Evolutionary conservation across 2,888 invertebrate species (phyloP).

Genomic region (Parasteatoda lunata): DNA sequence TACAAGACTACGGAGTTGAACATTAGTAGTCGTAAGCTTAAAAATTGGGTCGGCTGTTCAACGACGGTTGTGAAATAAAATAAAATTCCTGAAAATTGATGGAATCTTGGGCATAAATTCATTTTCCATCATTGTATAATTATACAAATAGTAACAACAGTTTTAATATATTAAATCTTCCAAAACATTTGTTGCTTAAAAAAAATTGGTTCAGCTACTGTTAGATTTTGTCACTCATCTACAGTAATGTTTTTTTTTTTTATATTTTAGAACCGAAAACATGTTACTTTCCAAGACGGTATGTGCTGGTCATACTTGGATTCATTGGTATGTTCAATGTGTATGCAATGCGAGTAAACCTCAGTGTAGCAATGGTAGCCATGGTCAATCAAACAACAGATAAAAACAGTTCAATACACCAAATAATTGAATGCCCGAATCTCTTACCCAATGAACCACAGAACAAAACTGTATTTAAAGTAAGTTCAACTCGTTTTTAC

Average conservation of each 20-base stretch:
- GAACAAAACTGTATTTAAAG: conserved; percentile 8
- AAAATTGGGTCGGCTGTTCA: too few relatives aligned
- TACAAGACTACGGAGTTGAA: too few relatives aligned
- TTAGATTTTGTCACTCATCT: too few relatives aligned
- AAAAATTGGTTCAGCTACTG: too few relatives aligned
- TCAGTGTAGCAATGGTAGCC: conserved; percentile 70
- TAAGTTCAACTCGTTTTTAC: not conserved
- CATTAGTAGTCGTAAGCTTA: too few relatives aligned
- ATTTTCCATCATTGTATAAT: too few relatives aligned
- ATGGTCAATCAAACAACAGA: conserved; percentile 76
- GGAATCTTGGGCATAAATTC: too few relatives aligned
- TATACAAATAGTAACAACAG: too few relatives aligned
- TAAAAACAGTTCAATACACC: not conserved
- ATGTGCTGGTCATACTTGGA: conserved; percentile 11
- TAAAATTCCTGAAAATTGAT: too few relatives aligned
- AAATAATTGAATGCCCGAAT: conserved; percentile 24
- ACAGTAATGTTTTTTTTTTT: not conserved
- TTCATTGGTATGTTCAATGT: conserved; percentile 64
- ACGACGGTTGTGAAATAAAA: too few relatives aligned
- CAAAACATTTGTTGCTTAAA: too few relatives aligned
- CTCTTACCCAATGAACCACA: conserved; percentile 72
- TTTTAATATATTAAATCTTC: too few relatives aligned
- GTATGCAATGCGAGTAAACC: conserved; percentile 67
- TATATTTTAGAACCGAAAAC: not conserved
- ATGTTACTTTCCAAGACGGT: conserved; percentile 39